Base-by-base conservation (phyloP, 1,140 invertebrate genomes). In the Lamellibrachia luymesi region DNA sequence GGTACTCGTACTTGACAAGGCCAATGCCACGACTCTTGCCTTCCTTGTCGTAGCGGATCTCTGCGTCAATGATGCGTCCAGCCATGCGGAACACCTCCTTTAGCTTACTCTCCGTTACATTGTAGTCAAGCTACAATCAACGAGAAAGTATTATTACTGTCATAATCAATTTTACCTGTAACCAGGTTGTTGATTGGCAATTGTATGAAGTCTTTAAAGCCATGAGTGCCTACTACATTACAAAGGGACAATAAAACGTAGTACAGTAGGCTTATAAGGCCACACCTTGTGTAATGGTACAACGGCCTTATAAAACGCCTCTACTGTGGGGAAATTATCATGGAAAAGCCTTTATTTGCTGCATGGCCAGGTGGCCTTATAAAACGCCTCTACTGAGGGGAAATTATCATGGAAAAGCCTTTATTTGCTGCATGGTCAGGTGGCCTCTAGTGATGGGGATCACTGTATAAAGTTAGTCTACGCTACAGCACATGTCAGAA, bases 11-110 rank as follows among this genome's bases (percentile, higher is more conserved):
- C 96, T 99, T 98, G 93, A 99, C 98, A 80, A 99, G 98, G 94
- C 98, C 99, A 97, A 99, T 98, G 91, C 99, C 99, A 95, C 98
- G 97, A 94, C 98, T 99, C 95, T 99, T 99, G n/a, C 98, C 99
- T 95, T 99, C 98, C 96, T 99, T 99, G 95, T 99, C 99, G 93
- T 98, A 97, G 49, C 98, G 98, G 90, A 99, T 97, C 95, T 99
- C 98, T 94, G 99, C 98, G 94, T 97, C 97, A 25, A 98, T 96
- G 27, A 99, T 98, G 97, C 98, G 98, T 51, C 99, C 99, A 93
- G 99, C 99, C 95, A 99, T 97, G 95, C 98, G 98, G 95, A 99
- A 99, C 2, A 99, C 98, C 96, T 99, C 99, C 94, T 98, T 98
- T 92, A 99, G 97, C 96, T 99, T 99, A 95, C 98, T 98, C 94